These are phyloP conservation scores for Drosophila barbarae DNA, from an alignment of 2,888 invertebrate genomes.

Conservation along the genomic window DNA sequence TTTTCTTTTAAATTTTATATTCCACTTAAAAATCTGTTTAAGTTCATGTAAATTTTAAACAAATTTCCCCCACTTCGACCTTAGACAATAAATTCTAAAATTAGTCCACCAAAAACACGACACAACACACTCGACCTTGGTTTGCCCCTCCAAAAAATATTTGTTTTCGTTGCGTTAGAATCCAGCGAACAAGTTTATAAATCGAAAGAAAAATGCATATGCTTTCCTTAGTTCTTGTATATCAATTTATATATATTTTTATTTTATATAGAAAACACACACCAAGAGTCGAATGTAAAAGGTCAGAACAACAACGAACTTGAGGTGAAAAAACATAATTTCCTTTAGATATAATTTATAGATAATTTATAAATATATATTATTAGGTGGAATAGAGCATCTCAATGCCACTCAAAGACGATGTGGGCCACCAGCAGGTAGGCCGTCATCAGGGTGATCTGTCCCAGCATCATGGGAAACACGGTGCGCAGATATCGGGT, in stretches of 20 bases:
- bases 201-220: neutral
- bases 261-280: slow-evolving; percentile 22
- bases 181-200: slow-evolving; percentile 11
- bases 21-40: neutral
- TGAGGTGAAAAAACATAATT: slow-evolving; percentile 5
- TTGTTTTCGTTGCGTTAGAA: neutral
- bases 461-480: slow-evolving; percentile 90
- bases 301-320: slow-evolving; percentile 7
- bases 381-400: neutral
- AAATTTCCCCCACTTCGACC: neutral
- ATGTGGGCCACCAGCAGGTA: slow-evolving; percentile 88
- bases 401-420: slow-evolving; percentile 79
- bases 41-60: neutral
- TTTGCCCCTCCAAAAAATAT: slow-evolving; percentile 1
- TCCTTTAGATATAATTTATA: neutral
- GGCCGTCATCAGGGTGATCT: slow-evolving; percentile 83
- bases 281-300: slow-evolving; percentile 30
- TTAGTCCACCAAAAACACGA: slow-evolving; percentile 10
- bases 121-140: slow-evolving; percentile 9
- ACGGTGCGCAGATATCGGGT: slow-evolving; percentile 91
- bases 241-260: slow-evolving; percentile 22
- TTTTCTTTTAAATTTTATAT: neutral
- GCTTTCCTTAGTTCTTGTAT: slow-evolving; percentile 9
- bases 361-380: neutral
- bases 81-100: slow-evolving; percentile 22